A percentile compares a stretch with the other conserved stretches of the same genome.
These are phyloP conservation scores for Pheosia tremula DNA, from an alignment of 2,888 invertebrate species.

Conservation along the genomic window DNA sequence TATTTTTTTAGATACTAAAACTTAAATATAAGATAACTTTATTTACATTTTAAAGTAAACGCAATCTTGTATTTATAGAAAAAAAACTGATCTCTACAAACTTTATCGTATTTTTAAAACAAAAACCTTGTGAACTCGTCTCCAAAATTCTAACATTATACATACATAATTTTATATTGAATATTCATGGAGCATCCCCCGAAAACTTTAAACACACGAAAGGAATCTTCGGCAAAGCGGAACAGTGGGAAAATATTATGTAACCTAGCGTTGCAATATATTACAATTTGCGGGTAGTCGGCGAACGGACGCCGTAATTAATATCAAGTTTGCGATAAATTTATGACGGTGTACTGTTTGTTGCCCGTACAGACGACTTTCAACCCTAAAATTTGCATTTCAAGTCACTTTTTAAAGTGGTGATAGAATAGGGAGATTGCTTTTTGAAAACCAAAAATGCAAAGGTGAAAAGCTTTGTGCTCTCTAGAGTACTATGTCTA, in stretches of 20 bases:
- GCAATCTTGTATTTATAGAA: too few species aligned
- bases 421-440: constrained; percentile 12
- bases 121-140: too few species aligned
- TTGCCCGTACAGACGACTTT: constrained; percentile 32
- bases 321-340: constrained; percentile 77
- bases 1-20: too few species aligned
- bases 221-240: constrained; percentile 25
- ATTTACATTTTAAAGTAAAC: too few species aligned
- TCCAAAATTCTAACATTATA: not conserved
- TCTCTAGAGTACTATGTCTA: constrained; percentile 15
- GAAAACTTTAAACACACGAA: constrained; percentile 26
- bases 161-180: constrained; percentile 10
- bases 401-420: constrained; percentile 17
- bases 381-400: constrained; percentile 38
- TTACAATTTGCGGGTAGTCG: constrained; percentile 68
- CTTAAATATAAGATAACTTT: too few species aligned
- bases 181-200: constrained; percentile 15
- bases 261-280: constrained; percentile 55
- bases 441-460: constrained; percentile 30
- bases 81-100: too few species aligned
- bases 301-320: constrained; percentile 67
- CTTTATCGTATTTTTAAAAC: too few species aligned
- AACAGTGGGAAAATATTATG: constrained; percentile 33
- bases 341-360: constrained; percentile 46
- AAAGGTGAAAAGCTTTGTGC: constrained; percentile 47